Conservation (phyloP, 23 tunicate genomes). For the Styela plicata region DNA sequence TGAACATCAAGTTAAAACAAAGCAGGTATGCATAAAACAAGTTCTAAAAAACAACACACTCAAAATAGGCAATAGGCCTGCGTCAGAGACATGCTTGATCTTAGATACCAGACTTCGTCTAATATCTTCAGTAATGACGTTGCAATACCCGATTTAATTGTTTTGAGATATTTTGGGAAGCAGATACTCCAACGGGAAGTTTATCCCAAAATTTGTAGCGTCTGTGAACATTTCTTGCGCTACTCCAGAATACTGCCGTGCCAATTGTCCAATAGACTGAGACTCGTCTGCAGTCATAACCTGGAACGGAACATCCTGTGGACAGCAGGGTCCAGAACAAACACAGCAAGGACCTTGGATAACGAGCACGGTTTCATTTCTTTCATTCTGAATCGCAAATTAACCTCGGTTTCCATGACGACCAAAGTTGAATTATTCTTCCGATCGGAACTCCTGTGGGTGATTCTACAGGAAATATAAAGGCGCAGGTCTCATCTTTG, state of each 20-base stretch:
- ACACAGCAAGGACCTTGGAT: conserved; percentile 91
- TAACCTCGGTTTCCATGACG: conserved; percentile 78
- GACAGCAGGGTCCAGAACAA: conserved; percentile 87
- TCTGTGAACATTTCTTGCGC: conserved; percentile 73
- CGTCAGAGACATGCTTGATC: too few species aligned
- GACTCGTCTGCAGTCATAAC: conserved; percentile 25
- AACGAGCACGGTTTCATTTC: conserved; percentile 45
- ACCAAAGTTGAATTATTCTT: conserved; percentile 59
- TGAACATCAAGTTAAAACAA: too few species aligned
- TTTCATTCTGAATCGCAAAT: conserved; percentile 48
- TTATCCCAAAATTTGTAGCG: conserved; percentile 70
- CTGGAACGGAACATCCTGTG: conserved; percentile 84
- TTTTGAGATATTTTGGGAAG: too few species aligned
- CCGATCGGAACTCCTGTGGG: conserved; percentile 72
- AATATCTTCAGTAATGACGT: too few species aligned
- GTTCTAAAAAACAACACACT: too few species aligned
- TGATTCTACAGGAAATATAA: conserved; percentile 49
- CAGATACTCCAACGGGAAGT: conserved; percentile 75
- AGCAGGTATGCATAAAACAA: too few species aligned
- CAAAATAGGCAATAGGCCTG: too few species aligned
- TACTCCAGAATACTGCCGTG: conserved; percentile 70
- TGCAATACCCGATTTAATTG: too few species aligned
- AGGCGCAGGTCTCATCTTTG: conserved; percentile 68
- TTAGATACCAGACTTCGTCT: too few species aligned
- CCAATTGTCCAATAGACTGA: conserved; percentile 49